phyloP scores from a whole-genome alignment of 2,797 vertebrate species.

The Vireo griseus region DNA sequence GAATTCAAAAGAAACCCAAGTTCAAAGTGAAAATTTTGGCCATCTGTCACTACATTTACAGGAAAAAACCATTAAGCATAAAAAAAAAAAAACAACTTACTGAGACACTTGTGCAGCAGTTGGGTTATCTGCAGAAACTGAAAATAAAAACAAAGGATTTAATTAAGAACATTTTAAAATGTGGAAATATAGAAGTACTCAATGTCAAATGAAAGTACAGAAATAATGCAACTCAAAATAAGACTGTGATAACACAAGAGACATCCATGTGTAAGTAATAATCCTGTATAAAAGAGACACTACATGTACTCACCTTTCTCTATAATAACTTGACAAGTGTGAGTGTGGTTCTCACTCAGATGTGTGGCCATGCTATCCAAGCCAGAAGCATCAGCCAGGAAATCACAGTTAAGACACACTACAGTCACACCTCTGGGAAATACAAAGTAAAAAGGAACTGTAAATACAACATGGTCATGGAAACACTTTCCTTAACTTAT shows the following conservation, averaged over 20 bases:
- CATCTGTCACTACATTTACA: not conserved
- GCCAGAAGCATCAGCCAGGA: constrained; percentile 81
- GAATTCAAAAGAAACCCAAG: not conserved
- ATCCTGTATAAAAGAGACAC: not conserved
- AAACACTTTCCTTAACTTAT: not conserved
- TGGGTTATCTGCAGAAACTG: constrained; percentile 73
- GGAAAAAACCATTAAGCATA: not conserved
- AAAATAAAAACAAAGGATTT: constrained; percentile 73
- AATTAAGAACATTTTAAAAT: constrained; percentile 44
- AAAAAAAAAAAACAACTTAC: constrained; percentile 78
- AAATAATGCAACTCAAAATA: not conserved
- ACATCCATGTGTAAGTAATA: not conserved
- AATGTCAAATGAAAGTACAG: not conserved
- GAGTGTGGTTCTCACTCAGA: constrained; percentile 82
- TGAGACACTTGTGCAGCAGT: constrained; percentile 73
- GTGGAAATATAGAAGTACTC: constrained; percentile 4
- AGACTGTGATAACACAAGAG: not conserved
- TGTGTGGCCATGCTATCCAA: constrained; percentile 91
- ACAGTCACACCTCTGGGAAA: constrained; percentile 82
- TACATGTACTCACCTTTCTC: constrained; percentile 78
- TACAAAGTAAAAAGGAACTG: not conserved
- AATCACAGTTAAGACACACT: constrained; percentile 92
- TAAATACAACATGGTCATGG: not conserved
- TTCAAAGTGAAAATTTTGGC: not conserved
- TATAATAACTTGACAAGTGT: constrained; percentile 87